A percentile compares a stretch with the other conserved stretches of the same genome.
Evolutionary conservation across 1,140 invertebrate species (phyloP).

Genomic region (Dryas iulia): DNA sequence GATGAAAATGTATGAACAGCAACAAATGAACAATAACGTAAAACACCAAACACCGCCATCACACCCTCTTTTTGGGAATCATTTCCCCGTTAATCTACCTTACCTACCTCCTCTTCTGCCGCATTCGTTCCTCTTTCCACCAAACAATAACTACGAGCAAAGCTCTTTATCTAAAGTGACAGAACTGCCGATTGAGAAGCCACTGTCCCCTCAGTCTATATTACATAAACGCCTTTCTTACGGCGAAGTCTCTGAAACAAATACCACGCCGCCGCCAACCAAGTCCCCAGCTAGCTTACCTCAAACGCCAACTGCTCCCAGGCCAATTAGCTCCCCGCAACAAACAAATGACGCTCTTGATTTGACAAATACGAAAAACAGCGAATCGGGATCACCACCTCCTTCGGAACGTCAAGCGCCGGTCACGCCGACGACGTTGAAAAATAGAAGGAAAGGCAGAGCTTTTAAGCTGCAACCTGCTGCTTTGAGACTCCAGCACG

Average conservation of each 20-base stretch:
- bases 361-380: conserved; percentile 79
- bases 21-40: conserved; percentile 40
- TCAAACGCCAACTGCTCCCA: conserved; percentile 50
- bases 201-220: conserved; percentile 51
- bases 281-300: conserved; percentile 60
- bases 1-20: conserved; percentile 60
- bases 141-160: conserved; percentile 72
- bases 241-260: conserved; percentile 43
- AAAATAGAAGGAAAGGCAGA: conserved; percentile 88
- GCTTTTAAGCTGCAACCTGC: conserved; percentile 88
- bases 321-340: conserved; percentile 44
- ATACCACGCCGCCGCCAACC: conserved; percentile 43
- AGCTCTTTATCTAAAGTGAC: conserved; percentile 48
- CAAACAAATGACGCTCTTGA: conserved; percentile 78
- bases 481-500: conserved; percentile 73
- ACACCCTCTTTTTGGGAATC: conserved; percentile 68
- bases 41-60: conserved; percentile 51
- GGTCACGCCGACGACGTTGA: conserved; percentile 75
- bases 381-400: conserved; percentile 60
- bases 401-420: conserved; percentile 45
- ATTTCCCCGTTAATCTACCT: conserved; percentile 70
- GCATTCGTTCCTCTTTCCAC: conserved; percentile 72
- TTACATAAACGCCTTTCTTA: conserved; percentile 64
- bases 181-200: conserved; percentile 44
- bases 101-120: conserved; percentile 70